Base-by-base conservation (phyloP, 1,140 invertebrate genomes). In the Temnothorax longispinosus region DNA sequence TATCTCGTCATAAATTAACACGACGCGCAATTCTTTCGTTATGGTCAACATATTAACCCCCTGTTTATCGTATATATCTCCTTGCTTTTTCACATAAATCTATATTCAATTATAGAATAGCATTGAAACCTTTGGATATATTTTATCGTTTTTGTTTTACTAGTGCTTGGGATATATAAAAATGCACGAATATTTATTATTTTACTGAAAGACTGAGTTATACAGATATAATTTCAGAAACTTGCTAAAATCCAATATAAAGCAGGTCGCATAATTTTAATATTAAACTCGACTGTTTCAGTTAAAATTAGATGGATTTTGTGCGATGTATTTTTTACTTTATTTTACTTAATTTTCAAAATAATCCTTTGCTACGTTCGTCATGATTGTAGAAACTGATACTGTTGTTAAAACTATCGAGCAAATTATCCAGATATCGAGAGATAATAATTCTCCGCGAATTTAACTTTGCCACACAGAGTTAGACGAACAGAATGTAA, bases 1-100 rank as follows among this genome's bases (percentile, higher is more conserved):
- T 54, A 38, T 18, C 18, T 84, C 27, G 41, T 50, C 62, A 60
- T 84, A 62, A 84, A 75, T 84, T 62, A 71, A 13, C 2, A 7
- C 41, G 7, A 8, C 18, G 41, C 54, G 32, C 38, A 74, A 50
- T 62, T 54, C 27, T 74, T 84, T 60, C 54, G 21, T 82, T 82
- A 71, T 3, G 13, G 3, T 44, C 54, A 35, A 15, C 18, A 7
- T 15, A 62, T 60, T 72, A 74, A 38, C 0, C 1, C 11, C 50
- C 7, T 10, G 1, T 56, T 38, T 3, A 6, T 35, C 21, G 10
- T 65, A 44, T 13, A 58, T 13, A 47, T 38, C n/a, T 74, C n/a
- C 60, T n/a, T n/a, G 21, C n/a, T 32, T 32, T 62, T 21, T 13
- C n/a, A 27, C 15, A 58, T 18, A 27, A 27, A 27, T 27, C 27